Base-by-base conservation (phyloP, 2,888 invertebrate genomes). In the Taphrorychus bicolor region DNA sequence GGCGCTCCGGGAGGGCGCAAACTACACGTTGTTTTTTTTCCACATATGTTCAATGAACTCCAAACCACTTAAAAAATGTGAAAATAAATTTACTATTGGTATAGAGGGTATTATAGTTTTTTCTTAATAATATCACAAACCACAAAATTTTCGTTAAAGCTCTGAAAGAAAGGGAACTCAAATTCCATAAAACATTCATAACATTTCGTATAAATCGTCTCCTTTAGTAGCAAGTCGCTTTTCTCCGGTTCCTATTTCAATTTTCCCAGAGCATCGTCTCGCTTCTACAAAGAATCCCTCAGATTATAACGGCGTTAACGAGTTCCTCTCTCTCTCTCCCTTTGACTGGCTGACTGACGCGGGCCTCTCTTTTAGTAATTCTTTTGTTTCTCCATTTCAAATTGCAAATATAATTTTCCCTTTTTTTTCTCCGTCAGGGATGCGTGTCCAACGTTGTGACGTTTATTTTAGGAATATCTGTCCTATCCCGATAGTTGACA, bases 301-400 rank as follows among this genome's bases (percentile, higher is more conserved):
- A 17, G 45, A 45, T 45, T 45, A 45, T 45, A 45, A 45, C 45
- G 14, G 45, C 45, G 45, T 45, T 45, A 45, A 45, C 4, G 45
- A 45, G 45, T 45, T 45, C 17, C 45, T 32, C 32, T 32, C 32
- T 32, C 32, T 32, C 3, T 32, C 32, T 3, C 32, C 11, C 2
- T 32, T 11, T 32, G 1, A 9, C 11, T 32, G 32, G 11, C 32
- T 32, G 3, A 32, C 32, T 32, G 32, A 32, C 32, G 3, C 32
- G 32, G 32, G 11, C 32, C 1, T 9, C 32, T 32, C 32, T 32
- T 23, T 23, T 32, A 7, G 7, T 32, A 32, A 32, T 32, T 32
- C 32, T 32, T 32, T 32, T 32, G 32, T 32, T 32, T 7, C 32
- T 32, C 32, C 9, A 32, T 32, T 32, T 11, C 32, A 3, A 32